Percentiles rank a stretch among this genome's conserved stretches.
Conservation (phyloP, 1,140 invertebrate species). For the Linepithema humile region DNA sequence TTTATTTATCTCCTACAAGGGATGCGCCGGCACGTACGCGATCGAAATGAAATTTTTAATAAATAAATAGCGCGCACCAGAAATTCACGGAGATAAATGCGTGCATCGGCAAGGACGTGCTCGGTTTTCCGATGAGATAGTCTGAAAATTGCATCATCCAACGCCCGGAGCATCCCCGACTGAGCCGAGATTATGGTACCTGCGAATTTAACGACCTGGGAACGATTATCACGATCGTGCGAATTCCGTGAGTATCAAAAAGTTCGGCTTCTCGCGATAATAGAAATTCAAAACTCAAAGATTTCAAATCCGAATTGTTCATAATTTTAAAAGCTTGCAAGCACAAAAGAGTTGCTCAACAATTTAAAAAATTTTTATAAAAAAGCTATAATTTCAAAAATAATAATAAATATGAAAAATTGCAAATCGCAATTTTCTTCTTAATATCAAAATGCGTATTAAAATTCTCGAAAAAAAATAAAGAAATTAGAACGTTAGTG, state of each 20-base stretch:
- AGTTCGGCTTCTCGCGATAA: neutral
- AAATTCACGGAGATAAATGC: conserved; percentile 51
- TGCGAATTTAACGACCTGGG: conserved; percentile 36
- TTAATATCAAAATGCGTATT: no score
- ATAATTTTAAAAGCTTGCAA: no score
- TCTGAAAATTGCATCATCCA: conserved; percentile 45
- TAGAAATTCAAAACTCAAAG: conserved; percentile 21
- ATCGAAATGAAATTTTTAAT: conserved; percentile 57
- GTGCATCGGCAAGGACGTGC: conserved; percentile 42
- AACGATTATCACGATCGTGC: conserved; percentile 16
- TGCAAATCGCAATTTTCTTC: no score
- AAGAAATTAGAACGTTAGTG: no score
- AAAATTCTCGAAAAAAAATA: no score
- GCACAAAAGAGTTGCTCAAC: neutral
- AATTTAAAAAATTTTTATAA: no score
- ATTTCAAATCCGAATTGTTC: neutral
- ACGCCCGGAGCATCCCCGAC: conserved; percentile 11
- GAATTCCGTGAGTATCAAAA: conserved; percentile 30
- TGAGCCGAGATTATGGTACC: conserved; percentile 31
- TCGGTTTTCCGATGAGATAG: conserved; percentile 39
- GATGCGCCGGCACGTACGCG: conserved; percentile 45
- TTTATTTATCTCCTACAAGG: conserved; percentile 43
- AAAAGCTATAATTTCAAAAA: no score
- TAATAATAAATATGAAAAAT: no score
- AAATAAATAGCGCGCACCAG: conserved; percentile 49